Conservation (phyloP, 1,140 invertebrate genomes). For the Ceratina australensis region DNA sequence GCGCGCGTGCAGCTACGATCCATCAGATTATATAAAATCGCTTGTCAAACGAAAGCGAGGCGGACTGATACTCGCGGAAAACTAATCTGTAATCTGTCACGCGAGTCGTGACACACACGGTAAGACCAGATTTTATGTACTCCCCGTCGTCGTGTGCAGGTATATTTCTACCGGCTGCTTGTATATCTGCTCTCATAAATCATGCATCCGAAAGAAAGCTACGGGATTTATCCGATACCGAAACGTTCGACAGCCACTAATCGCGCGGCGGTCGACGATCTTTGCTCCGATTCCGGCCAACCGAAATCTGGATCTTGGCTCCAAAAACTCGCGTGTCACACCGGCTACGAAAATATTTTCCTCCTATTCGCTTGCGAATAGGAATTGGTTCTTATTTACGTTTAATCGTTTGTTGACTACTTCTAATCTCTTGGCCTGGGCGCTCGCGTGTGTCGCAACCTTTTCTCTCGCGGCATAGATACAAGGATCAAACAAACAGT, state of each 20-base stretch:
- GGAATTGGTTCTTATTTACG: too few species aligned
- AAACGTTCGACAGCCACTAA: neutral
- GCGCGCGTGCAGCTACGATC: neutral
- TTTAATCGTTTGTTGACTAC: too few species aligned
- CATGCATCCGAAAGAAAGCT: neutral
- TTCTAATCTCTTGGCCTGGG: too few species aligned
- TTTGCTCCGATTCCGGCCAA: neutral
- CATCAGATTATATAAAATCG: conserved; percentile 33
- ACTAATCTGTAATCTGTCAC: conserved; percentile 31
- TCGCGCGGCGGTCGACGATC: neutral
- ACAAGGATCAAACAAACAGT: neutral
- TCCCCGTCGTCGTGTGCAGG: neutral
- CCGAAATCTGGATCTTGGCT: neutral
- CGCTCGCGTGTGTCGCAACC: neutral
- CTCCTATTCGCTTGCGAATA: neutral
- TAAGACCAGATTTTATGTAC: neutral
- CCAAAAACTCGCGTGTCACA: neutral
- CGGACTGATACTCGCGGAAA: conserved; percentile 15
- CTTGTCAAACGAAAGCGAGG: conserved; percentile 32
- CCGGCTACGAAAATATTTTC: neutral
- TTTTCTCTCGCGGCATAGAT: neutral
- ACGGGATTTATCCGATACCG: neutral
- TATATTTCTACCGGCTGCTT: neutral
- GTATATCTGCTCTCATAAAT: neutral
- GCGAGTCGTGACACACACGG: neutral